Evolutionary conservation across 2,888 invertebrate species (phyloP), one percentile per base, ranked within the genome.

Genomic region (Heliconius ismenius): DNA sequence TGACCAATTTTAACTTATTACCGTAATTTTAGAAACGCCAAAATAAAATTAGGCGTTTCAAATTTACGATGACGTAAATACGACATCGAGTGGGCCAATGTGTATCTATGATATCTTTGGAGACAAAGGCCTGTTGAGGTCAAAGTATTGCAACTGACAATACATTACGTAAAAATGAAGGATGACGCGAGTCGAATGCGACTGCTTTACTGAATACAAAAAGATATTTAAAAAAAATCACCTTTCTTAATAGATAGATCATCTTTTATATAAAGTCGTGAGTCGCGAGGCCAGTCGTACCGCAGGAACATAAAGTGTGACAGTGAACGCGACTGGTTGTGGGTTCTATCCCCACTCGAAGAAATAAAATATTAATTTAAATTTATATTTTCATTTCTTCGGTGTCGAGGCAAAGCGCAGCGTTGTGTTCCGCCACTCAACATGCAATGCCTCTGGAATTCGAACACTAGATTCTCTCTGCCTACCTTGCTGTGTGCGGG

Each of bases 181-280:
- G 83, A 87, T 86, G 84, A 86, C 83, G 86, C 81, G 82, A 73
- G 78, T 77, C 83, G 88, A 86, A 88, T 87, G 81, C 79, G 79
- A 84, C 32, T 54, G 64, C 65, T 76, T 26, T 7, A 7, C 21
- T 73, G 76, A 76, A 72, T 76, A 73, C 76, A 76, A 76, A 62
- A 73, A 73, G 60, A 36, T 58, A 76, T 58, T 39, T 73, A 15
- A 36, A 72, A 72, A 76, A 73, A 72, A n/a, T 28, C 58, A 43
- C 24, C 64, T 72, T 76, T 72, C 72, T 75, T 67, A 24, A 75
- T 67, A 75, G 70, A 75, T 77, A 60, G 67, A 63, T 78, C 24
- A n/a, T 49, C 36, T 36, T 72, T 60, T 70, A 62, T 60, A 49
- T 49, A 49, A 7, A 49, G 21, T 49, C 49, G 49, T 49, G 49